Base-by-base conservation (phyloP, 2,797 vertebrate species). In the Sparidentex hasta region DNA sequence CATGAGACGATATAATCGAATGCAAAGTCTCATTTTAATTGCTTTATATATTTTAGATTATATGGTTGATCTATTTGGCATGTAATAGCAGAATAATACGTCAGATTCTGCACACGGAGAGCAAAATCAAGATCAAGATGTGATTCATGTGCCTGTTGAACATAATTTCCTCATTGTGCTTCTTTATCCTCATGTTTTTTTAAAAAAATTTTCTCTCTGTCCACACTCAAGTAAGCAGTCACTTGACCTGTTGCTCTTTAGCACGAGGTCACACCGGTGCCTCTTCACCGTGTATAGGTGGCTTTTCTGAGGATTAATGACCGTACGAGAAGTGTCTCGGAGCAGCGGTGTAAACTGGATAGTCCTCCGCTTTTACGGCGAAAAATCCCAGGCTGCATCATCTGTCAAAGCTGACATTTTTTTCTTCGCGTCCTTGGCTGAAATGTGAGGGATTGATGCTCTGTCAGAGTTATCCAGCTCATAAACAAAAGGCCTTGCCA, bases 361-460 rank as follows among this genome's bases (percentile, higher is more conserved):
- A 27, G 57, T 76, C 72, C 55, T 58, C 65, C 21, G 43, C 70
- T 63, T 51, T 77, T 58, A 57, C 7, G 68, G 74, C 69, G 62
- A 78, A 87, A 33, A 83, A 81, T 81, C 75, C 65, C 65, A 20
- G 54, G 43, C 57, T 50, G 76, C 71, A 16, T 87, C 85, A 80
- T 91, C 87, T 73, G 85, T 90, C 86, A 87, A 59, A 79, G 72
- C 62, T 56, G 81, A 76, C 43, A 3, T 27, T 33, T 33, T 77
- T 80, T 57, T 75, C 70, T 63, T 1, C 4, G 62, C 17, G 55
- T 75, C 85, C 84, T 87, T 88, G 89, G 83, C 79, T 83, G 55
- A 67, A 74, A 66, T 25, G 61, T 70, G 72, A 81, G 21, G 67
- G 85, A 91, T 90, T 87, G 89, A 91, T 89, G 57, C 25, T 71